Base-by-base conservation (phyloP, 1,140 invertebrate genomes). In the Drosophila dunni region DNA sequence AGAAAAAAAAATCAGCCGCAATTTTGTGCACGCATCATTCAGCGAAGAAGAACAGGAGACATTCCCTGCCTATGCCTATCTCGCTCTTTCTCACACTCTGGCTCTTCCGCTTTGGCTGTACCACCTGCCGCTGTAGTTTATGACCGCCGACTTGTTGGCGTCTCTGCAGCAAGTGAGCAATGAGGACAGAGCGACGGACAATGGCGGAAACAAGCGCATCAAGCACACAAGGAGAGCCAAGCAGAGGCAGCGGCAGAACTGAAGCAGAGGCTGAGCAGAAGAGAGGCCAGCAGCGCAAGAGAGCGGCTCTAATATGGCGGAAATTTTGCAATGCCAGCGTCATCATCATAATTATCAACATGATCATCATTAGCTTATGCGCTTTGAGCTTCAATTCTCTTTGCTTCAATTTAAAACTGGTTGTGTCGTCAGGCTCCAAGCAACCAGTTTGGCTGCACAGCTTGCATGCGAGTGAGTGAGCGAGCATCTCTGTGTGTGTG, bases 81-180 rank as follows among this genome's bases (percentile, higher is more conserved):
- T 53, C 3, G 20, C 20, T 42, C n/a, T 13, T 7, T 11, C 13
- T 36, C 15, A 40, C n/a, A 7, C 42, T 8, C 34, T 36, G 38
- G 24, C 44, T 34, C 17, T 33, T 34, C 33, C 33, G 42, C 58
- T 34, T 57, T 40, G 20, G 42, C 33, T 53, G 67, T 73, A 73
- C 70, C 70, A 73, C 70, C 70, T 73, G 70, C 70, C 70, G 70
- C 70, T 67, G 63, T 67, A 67, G 70, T 73, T 73, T 73, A 73
- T 67, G 64, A 20, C 56, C 63, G 56, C 38, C 70, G 70, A 67
- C 70, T 73, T 67, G 70, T 60, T 73, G 70, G 63, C 70, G 70
- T 60, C 70, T 61, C 24, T 33, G 61, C 36, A 36, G 53, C 20
- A 34, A 15, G 4, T 20, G 45, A 54, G 58, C 54, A 58, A n/a